Conservation (phyloP, 2,888 invertebrate species). For the Spilosoma lubricipeda region DNA sequence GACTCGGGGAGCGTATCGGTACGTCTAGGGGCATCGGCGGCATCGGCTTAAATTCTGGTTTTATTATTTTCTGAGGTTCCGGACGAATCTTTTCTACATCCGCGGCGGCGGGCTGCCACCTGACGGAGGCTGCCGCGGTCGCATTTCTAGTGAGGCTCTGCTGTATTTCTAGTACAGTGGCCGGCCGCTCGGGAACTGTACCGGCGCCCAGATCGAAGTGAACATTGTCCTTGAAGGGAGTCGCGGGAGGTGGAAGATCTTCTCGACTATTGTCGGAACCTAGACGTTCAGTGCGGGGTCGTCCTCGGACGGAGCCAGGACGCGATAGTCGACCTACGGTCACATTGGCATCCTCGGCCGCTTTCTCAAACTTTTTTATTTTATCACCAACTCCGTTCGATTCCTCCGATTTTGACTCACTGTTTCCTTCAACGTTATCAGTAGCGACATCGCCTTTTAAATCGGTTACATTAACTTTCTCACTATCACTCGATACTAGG, state of each 20-base stretch:
- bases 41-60: slow-evolving; percentile 81
- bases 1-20: slow-evolving; percentile 79
- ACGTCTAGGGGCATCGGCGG: slow-evolving; percentile 71
- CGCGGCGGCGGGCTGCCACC: slow-evolving; percentile 67
- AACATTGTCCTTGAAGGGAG: slow-evolving; percentile 72
- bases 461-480: slow-evolving; percentile 17
- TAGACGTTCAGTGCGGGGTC: slow-evolving; percentile 45
- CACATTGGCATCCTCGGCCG: slow-evolving; percentile 74
- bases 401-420: slow-evolving; percentile 59
- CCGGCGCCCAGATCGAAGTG: slow-evolving; percentile 62
- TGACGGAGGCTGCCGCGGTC: slow-evolving; percentile 53
- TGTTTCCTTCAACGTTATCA: background rate
- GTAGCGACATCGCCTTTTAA: slow-evolving; percentile 5
- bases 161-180: slow-evolving; percentile 59
- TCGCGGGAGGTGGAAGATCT: slow-evolving; percentile 72
- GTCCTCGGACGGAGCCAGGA: slow-evolving; percentile 71
- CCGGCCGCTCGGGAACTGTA: slow-evolving; percentile 29
- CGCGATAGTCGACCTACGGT: slow-evolving; percentile 67
- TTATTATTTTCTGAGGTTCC: slow-evolving; percentile 79
- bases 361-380: slow-evolving; percentile 81
- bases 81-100: slow-evolving; percentile 67
- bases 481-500: slow-evolving; percentile 29
- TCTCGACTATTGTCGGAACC: slow-evolving; percentile 64
- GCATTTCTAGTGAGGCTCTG: slow-evolving; percentile 57
- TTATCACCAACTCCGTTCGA: slow-evolving; percentile 82